Evolutionary conservation across 2,797 vertebrate species (phyloP).

Genomic region (Lycodopsis pacificus): DNA sequence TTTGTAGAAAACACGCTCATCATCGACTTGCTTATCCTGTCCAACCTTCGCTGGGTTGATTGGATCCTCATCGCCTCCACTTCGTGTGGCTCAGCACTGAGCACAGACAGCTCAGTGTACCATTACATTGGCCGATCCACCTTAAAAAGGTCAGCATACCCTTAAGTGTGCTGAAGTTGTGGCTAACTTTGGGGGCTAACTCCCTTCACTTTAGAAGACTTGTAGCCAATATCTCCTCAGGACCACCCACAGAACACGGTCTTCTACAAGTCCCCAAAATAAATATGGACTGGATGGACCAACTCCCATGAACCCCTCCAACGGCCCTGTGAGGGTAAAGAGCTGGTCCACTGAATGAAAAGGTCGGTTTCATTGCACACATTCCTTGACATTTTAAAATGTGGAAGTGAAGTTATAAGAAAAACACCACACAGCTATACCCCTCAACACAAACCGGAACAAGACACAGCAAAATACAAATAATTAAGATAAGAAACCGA

Average conservation of each 20-base stretch:
- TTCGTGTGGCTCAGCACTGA: constrained; percentile 5
- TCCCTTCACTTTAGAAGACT: neutral
- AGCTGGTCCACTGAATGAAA: too few relatives aligned
- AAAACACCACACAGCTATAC: neutral
- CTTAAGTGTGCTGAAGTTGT: neutral
- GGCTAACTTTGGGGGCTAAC: neutral
- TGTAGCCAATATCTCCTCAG: neutral
- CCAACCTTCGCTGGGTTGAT: constrained; percentile 14
- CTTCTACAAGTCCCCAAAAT: neutral
- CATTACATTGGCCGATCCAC: neutral
- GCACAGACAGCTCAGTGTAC: neutral
- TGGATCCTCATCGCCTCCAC: neutral
- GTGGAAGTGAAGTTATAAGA: neutral
- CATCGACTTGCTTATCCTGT: constrained; percentile 7
- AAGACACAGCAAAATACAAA: neutral
- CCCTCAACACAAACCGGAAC: neutral
- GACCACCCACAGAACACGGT: too few relatives aligned
- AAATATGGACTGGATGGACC: neutral
- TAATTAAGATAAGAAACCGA: constrained; percentile 21
- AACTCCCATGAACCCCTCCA: neutral
- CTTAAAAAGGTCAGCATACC: neutral
- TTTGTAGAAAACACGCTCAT: constrained; percentile 14
- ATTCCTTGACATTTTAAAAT: neutral
- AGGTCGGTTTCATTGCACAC: neutral
- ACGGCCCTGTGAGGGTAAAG: too few relatives aligned